Evolutionary conservation across 2,888 invertebrate genomes (phyloP).

Genomic region (Scelioninae gen. 1): DNA sequence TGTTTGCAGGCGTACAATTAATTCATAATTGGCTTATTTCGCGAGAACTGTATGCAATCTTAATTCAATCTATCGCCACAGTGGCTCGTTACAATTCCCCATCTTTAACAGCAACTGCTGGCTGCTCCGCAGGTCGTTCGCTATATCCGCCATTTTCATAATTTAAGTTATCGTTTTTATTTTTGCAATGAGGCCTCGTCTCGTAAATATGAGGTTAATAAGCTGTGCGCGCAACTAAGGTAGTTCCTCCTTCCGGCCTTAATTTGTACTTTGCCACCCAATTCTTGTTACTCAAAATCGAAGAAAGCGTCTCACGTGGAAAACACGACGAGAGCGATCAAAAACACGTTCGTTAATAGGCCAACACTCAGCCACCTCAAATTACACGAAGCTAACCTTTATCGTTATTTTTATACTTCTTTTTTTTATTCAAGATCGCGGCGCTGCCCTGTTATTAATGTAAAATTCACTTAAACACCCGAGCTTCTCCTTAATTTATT

Average conservation of each 20-base stretch:
- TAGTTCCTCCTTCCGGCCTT: constrained; percentile 70
- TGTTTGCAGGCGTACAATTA: constrained; percentile 82
- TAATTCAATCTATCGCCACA: constrained; percentile 84
- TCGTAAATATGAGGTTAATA: constrained; percentile 76
- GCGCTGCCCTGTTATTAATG: constrained; percentile 70
- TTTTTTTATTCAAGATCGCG: constrained; percentile 39
- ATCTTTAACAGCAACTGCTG: constrained; percentile 74
- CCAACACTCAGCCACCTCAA: constrained; percentile 57
- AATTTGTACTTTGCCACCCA: constrained; percentile 70
- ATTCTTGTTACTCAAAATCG: constrained; percentile 64
- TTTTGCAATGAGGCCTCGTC: constrained; percentile 73
- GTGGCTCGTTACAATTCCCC: constrained; percentile 79
- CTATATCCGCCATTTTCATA: constrained; percentile 73
- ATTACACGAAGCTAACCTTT: constrained; percentile 49
- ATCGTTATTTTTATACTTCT: constrained; percentile 37
- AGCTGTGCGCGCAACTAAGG: constrained; percentile 72
- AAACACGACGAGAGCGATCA: constrained; percentile 47
- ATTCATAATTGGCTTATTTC: constrained; percentile 84
- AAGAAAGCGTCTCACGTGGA: constrained; percentile 55
- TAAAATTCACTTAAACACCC: constrained; percentile 64
- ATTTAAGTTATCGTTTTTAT: constrained; percentile 75
- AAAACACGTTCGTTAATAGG: constrained; percentile 66
- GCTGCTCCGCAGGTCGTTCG: constrained; percentile 70
- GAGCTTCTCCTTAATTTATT: constrained; percentile 57
- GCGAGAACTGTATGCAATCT: constrained; percentile 81